Percentiles rank a stretch among this genome's conserved stretches.
Conservation (phyloP, 2,797 vertebrate species). For the Sebastes steindachneri region DNA sequence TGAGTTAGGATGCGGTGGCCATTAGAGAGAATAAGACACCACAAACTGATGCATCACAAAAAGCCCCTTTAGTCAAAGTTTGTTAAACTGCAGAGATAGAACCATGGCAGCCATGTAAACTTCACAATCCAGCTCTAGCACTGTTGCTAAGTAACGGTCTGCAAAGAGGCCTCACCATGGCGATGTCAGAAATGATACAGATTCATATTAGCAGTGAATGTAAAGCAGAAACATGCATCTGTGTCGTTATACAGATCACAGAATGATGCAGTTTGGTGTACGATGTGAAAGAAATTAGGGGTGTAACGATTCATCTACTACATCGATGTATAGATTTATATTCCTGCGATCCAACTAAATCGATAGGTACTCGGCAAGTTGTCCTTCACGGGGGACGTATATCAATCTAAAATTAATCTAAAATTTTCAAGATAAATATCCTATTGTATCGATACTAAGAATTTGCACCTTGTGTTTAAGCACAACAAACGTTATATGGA, state of each 20-base stretch:
- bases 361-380: too few relatives aligned
- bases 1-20: conserved; percentile 21
- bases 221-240: not conserved
- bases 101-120: not conserved
- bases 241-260: not conserved
- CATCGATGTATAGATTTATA: too few relatives aligned
- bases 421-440: rapidly evolving
- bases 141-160: conserved; percentile 46
- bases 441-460: too few relatives aligned
- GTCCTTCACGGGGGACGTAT: rapidly evolving
- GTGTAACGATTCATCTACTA: too few relatives aligned
- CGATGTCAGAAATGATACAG: not conserved
- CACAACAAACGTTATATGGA: too few relatives aligned
- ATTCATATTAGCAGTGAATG: not conserved
- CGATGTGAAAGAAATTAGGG: not conserved
- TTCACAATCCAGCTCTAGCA: not conserved
- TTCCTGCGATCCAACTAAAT: rapidly evolving
- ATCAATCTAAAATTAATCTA: rapidly evolving
- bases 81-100: conserved; percentile 4
- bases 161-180: not conserved
- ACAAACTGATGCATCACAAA: conserved; percentile 20
- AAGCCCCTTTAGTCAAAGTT: conserved; percentile 3
- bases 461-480: too few relatives aligned
- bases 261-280: not conserved
- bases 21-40: conserved; percentile 40